Evolutionary conservation across 2,888 invertebrate genomes (phyloP).

Genomic region (Pardosa pseudoannulata): DNA sequence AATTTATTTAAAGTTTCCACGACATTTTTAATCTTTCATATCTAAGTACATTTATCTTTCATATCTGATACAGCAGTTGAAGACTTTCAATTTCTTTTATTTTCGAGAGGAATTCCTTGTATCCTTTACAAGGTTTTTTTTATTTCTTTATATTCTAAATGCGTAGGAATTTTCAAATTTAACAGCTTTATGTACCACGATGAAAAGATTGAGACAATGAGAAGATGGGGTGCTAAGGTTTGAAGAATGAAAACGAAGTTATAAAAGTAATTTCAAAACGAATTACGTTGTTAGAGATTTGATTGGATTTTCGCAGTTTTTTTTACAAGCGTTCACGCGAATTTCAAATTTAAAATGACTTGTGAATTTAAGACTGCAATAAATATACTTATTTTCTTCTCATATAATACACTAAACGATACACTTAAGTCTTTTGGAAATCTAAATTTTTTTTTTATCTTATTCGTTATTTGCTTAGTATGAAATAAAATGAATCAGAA

Average conservation of each 20-base stretch:
- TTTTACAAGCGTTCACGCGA: background rate
- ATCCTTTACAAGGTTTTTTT: background rate
- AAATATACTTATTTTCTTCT: background rate
- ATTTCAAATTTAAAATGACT: background rate
- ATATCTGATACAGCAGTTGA: too few species aligned
- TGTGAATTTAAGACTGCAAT: background rate
- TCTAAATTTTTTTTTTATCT: background rate
- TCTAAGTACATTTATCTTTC: too few species aligned
- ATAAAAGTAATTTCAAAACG: background rate
- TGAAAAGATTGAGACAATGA: background rate
- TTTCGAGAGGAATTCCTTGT: background rate
- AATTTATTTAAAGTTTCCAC: too few species aligned
- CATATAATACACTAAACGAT: too few species aligned
- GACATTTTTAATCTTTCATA: too few species aligned
- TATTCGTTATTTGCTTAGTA: background rate
- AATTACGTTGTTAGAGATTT: background rate
- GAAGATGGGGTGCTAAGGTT: background rate
- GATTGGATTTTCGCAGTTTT: background rate
- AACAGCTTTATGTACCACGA: background rate
- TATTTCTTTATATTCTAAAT: too few species aligned
- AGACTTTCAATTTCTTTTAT: too few species aligned
- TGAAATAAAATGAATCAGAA: background rate
- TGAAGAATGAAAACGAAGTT: background rate
- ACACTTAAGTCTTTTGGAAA: too few species aligned
- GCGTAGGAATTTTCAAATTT: background rate